Conservation (phyloP, 2,888 invertebrate genomes). For the Papilio gigon region DNA sequence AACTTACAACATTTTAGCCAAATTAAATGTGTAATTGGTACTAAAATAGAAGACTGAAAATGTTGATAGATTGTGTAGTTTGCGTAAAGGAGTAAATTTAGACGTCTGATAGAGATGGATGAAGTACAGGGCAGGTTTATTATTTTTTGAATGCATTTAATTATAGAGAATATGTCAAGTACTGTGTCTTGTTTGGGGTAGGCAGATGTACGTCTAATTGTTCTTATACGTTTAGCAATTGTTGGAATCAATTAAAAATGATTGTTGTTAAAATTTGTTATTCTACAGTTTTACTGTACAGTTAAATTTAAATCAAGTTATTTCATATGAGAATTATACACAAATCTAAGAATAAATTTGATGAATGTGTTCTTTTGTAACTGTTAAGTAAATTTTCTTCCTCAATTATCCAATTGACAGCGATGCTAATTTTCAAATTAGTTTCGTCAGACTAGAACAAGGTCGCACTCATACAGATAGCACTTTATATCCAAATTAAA, state of each 20-base stretch:
- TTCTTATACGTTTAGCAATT: slow-evolving; percentile 49
- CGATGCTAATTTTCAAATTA: not conserved
- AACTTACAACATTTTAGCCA: slow-evolving; percentile 15
- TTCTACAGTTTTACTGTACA: not conserved
- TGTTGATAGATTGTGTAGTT: no score
- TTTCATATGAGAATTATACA: no score
- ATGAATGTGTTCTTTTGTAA: not conserved
- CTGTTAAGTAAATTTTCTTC: slow-evolving; percentile 1
- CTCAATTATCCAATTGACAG: slow-evolving; percentile 16
- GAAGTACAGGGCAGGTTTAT: no score
- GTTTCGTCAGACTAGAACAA: not conserved
- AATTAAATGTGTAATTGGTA: no score
- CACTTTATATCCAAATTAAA: not conserved
- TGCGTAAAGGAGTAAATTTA: no score
- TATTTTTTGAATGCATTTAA: no score
- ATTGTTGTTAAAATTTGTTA: not conserved
- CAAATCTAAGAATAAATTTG: not conserved
- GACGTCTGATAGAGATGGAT: no score
- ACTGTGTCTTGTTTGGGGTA: no score
- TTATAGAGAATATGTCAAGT: no score
- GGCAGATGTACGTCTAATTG: slow-evolving; percentile 46
- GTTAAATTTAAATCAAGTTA: not conserved
- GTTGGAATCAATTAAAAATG: slow-evolving; percentile 43
- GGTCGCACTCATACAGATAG: not conserved
- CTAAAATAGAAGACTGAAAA: no score